Evolutionary conservation across 1,140 invertebrate species (phyloP).

Genomic region (Drosophila subobscura): DNA sequence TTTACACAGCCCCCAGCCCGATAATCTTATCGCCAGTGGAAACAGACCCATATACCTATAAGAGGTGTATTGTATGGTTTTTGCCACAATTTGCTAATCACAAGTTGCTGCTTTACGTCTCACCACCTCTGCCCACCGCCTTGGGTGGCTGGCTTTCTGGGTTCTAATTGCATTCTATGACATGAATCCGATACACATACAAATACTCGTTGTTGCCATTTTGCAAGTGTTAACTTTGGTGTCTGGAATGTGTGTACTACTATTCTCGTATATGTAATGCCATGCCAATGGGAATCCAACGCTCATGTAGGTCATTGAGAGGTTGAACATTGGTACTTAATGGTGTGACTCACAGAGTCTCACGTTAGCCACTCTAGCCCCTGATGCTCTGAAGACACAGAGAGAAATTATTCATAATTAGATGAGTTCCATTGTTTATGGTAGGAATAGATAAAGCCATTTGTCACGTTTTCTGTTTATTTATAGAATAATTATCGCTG

Average conservation of each 20-base stretch:
- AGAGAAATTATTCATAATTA: slow-evolving; percentile 46
- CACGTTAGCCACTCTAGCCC: slow-evolving; percentile 38
- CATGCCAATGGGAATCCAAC: neutral
- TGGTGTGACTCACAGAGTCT: slow-evolving; percentile 29
- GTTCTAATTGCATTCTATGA: slow-evolving; percentile 48
- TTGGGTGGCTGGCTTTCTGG: slow-evolving; percentile 12
- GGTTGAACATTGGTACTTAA: slow-evolving; percentile 51
- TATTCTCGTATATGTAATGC: neutral
- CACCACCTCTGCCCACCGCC: neutral
- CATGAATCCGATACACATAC: slow-evolving; percentile 29
- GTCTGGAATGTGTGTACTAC: slow-evolving; percentile 36
- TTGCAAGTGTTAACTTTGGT: slow-evolving; percentile 50
- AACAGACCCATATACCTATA: neutral
- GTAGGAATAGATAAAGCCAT: slow-evolving; percentile 29
- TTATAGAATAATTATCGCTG: slow-evolving; percentile 54
- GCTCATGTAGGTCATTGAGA: slow-evolving; percentile 66
- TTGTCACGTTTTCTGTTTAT: slow-evolving; percentile 73
- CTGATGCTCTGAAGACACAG: slow-evolving; percentile 7
- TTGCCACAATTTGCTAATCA: slow-evolving; percentile 59
- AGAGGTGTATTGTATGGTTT: neutral
- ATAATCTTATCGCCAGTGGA: slow-evolving; percentile 41
- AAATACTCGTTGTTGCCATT: slow-evolving; percentile 17
- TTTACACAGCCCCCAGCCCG: slow-evolving; percentile 11
- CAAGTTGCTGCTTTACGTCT: neutral
- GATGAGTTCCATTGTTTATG: slow-evolving; percentile 53